Percentiles rank a stretch among this genome's conserved stretches.
Evolutionary conservation across 2,888 invertebrate species (phyloP).

Genomic region (Mycalesis mineus): DNA sequence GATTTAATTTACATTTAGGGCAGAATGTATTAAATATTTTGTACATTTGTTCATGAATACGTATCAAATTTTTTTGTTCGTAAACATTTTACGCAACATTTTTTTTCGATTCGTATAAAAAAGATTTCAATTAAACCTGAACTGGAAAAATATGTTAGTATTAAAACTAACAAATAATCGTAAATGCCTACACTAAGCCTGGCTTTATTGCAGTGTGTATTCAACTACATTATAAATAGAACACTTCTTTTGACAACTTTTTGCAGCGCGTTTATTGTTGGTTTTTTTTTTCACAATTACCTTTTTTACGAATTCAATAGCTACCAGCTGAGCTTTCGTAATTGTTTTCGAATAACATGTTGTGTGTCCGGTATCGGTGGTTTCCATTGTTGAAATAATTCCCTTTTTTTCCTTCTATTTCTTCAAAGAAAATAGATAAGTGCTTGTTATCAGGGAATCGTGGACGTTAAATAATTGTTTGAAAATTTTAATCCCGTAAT

Average conservation of each 20-base stretch:
- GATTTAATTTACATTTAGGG: no score
- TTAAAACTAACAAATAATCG: neutral
- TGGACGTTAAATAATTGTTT: conserved; percentile 8
- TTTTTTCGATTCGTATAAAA: no score
- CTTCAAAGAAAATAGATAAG: neutral
- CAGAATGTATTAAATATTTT: no score
- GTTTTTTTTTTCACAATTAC: conserved; percentile 3
- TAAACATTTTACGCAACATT: no score
- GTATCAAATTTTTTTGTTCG: no score
- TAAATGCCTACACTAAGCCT: neutral
- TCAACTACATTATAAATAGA: conserved; percentile 8
- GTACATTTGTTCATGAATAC: no score
- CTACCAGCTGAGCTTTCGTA: conserved; percentile 18
- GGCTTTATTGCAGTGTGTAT: conserved; percentile 4
- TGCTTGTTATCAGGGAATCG: neutral
- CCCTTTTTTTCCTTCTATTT: neutral
- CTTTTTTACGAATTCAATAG: conserved; percentile 11
- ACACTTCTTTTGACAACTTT: conserved; percentile 17
- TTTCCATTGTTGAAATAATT: conserved; percentile 13
- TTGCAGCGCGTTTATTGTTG: conserved; percentile 1
- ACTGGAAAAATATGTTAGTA: no score
- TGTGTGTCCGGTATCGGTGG: conserved; percentile 12
- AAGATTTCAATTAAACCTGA: no score
- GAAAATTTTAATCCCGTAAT: conserved; percentile 10
- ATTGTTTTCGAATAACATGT: conserved; percentile 19